Conservation (phyloP, 2,888 invertebrate species). For the Osmoderma eremita region DNA sequence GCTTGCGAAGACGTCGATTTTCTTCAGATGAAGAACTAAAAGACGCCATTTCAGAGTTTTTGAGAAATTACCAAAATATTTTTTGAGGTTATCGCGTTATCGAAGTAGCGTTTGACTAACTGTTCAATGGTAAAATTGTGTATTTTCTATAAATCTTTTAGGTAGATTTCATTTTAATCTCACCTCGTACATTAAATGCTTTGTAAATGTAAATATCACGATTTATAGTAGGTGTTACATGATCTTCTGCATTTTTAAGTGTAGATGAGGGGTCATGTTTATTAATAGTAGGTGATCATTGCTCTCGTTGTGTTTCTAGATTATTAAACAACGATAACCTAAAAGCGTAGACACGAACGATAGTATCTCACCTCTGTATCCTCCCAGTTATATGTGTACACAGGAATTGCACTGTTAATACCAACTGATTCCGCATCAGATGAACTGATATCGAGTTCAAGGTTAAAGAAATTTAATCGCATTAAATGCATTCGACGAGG, state of each 20-base stretch:
- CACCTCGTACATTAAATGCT: conserved; percentile 7
- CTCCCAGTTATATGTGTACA: conserved; percentile 12
- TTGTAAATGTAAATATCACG: conserved; percentile 17
- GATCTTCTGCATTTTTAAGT: conserved; percentile 17
- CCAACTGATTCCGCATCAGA: conserved; percentile 14
- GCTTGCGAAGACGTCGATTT: no score
- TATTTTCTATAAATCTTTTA: no score
- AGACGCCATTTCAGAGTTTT: no score
- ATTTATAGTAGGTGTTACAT: conserved; percentile 19
- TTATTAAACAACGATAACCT: conserved; percentile 1
- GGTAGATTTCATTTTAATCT: no score
- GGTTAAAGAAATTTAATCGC: conserved; percentile 41
- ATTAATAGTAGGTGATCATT: conserved; percentile 27
- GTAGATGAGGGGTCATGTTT: conserved; percentile 11
- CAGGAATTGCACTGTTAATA: background rate
- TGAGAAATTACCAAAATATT: no score
- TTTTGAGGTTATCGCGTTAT: no score
- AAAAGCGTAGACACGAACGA: conserved; percentile 10
- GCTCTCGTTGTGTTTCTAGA: background rate
- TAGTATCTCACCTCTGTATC: conserved; percentile 7
- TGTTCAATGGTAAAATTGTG: no score
- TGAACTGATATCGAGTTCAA: conserved; percentile 43
- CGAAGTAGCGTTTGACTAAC: no score
- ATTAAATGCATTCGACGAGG: conserved; percentile 21
- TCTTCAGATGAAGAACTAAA: no score